Evolutionary conservation across 2,888 invertebrate genomes (phyloP), one percentile per base, ranked within the genome.

Genomic region (Subacronicta megacephala): DNA sequence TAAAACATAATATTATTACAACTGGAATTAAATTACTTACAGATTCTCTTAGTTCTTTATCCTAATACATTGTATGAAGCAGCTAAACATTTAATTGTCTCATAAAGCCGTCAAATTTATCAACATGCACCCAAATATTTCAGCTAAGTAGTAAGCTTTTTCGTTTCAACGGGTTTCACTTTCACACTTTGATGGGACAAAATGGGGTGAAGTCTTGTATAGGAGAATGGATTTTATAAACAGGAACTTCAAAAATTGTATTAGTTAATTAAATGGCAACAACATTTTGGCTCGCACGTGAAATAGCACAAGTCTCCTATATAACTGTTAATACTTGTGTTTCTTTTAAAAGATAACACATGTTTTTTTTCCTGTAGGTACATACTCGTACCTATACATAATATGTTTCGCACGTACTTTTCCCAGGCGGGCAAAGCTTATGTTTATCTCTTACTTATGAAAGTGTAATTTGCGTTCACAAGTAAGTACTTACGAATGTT

Each of bases 391-490:
- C 23, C 7, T 26, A 5, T n/a, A n/a, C n/a, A n/a, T n/a, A 23
- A 40, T 35, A 59, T 56, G 57, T 53, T 55, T 45, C 62, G 33
- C 41, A 51, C 18, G 29, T 55, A 52, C 38, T 52, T 58, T 72
- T 68, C 72, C 72, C 72, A 72, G 53, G 62, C 36, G 36, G 50
- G 53, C 36, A 17, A 26, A 55, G 18, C 37, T 43, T 50, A 40
- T 13, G 51, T 62, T 72, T 72, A 62, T 61, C 55, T 62, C 51
- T 67, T 67, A 52, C 68, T 59, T 53, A 62, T 49, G 52, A 60
- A 72, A 71, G 57, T 44, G 46, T 46, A 69, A 68, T 72, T 68
- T 72, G 68, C 56, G 37, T 62, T 67, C 47, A 62, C 53, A 62
- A 56, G 71, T 72, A 57, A 20, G 37, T n/a, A n/a, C n/a, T n/a